Evolutionary conservation across 2,797 vertebrate species (phyloP).

Genomic region (Ispidina lecontei): DNA sequence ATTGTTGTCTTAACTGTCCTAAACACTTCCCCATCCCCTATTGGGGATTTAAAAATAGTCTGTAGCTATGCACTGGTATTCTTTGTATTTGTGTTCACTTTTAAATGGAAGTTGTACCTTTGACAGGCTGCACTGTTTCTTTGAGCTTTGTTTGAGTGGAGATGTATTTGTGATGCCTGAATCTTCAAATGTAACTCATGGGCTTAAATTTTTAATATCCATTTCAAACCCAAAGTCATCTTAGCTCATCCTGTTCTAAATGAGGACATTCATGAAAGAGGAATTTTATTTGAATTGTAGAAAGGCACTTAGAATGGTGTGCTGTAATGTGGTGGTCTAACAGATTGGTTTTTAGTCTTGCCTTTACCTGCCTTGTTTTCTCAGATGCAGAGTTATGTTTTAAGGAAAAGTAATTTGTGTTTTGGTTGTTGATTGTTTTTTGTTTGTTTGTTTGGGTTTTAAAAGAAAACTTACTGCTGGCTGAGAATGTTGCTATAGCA

Average conservation of each 20-base stretch:
- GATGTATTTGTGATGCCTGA: neutral
- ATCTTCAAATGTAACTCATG: neutral
- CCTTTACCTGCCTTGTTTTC: slow-evolving; percentile 4
- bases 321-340: neutral
- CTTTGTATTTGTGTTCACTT: neutral
- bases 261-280: neutral
- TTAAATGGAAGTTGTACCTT: neutral
- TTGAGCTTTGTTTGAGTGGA: neutral
- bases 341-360: neutral
- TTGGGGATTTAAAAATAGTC: neutral
- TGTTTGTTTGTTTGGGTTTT: neutral
- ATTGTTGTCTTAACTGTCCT: neutral
- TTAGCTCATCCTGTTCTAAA: neutral
- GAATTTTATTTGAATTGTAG: neutral
- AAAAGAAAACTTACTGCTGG: slow-evolving; percentile 27
- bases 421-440: neutral
- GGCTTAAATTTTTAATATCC: neutral
- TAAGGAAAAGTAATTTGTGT: slow-evolving; percentile 31
- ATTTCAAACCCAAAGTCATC: neutral
- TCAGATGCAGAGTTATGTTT: slow-evolving; percentile 45
- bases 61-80: neutral
- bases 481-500: slow-evolving; percentile 71
- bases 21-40: neutral
- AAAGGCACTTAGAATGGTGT: neutral
- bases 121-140: neutral